These are phyloP conservation scores for Gymnorhina tibicen DNA, from an alignment of 2,113 vertebrate species.

Conservation along the genomic window DNA sequence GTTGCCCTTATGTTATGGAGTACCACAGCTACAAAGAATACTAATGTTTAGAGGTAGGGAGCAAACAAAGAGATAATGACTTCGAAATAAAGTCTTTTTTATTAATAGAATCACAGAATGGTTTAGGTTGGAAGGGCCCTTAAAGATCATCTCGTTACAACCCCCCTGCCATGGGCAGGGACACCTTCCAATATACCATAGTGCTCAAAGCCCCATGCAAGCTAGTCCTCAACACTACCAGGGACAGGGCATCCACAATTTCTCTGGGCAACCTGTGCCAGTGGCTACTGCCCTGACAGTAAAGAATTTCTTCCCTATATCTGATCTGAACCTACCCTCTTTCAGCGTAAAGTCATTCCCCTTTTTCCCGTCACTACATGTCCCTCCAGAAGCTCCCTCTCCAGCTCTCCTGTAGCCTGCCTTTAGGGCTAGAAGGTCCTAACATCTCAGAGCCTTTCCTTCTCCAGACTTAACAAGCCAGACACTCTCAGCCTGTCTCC, in stretches of 20 bases:
- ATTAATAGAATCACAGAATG: neutral
- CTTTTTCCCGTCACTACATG: neutral
- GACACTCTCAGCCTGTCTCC: neutral
- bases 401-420: neutral
- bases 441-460: neutral
- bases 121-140: neutral
- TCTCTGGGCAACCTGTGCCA: neutral
- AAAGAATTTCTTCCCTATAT: neutral
- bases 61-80: neutral
- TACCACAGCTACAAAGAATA: neutral
- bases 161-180: neutral
- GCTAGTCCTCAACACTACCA: neutral
- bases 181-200: neutral
- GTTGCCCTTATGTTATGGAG: neutral
- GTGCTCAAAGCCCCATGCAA: neutral
- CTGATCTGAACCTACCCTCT: neutral
- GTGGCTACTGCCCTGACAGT: neutral
- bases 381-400: neutral
- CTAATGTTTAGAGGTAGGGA: neutral
- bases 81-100: neutral
- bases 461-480: neutral
- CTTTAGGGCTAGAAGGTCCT: neutral
- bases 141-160: neutral
- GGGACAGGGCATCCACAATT: neutral
- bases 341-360: neutral